phyloP scores from a whole-genome alignment of 2,888 invertebrate species.

The Scaptomyza caliginosa region DNA sequence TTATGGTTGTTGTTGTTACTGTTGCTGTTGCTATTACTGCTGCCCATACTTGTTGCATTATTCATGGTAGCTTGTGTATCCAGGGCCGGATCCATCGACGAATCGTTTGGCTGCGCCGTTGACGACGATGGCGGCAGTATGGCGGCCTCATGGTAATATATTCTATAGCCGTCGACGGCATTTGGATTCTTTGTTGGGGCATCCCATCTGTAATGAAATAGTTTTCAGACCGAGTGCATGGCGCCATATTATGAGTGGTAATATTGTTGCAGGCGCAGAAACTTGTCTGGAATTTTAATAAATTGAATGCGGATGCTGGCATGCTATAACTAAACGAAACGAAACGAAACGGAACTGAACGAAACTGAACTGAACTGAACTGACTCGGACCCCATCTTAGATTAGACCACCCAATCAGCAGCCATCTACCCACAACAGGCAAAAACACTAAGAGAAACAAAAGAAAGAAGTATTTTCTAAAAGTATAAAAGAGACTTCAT shows the following conservation, averaged over 20 bases:
- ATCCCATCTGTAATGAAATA: slow-evolving; percentile 87
- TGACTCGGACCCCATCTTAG: not conserved
- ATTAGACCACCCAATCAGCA: not conserved
- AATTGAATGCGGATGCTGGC: slow-evolving; percentile 63
- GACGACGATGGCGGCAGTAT: slow-evolving; percentile 65
- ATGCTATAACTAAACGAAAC: not conserved
- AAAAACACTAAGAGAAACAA: too few relatives aligned
- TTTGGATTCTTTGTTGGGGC: slow-evolving; percentile 92
- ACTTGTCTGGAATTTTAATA: slow-evolving; percentile 78
- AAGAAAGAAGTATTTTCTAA: too few relatives aligned
- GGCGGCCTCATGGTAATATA: slow-evolving; percentile 91
- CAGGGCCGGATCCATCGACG: slow-evolving; percentile 53
- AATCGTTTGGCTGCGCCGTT: slow-evolving; percentile 46
- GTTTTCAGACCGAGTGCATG: slow-evolving; percentile 67
- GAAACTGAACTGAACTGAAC: not conserved
- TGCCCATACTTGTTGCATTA: slow-evolving; percentile 80
- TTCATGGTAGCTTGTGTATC: slow-evolving; percentile 67
- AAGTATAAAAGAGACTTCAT: too few relatives aligned
- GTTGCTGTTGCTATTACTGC: slow-evolving; percentile 37
- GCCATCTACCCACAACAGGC: not conserved
- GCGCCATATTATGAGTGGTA: slow-evolving; percentile 75
- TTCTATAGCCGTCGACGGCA: slow-evolving; percentile 92
- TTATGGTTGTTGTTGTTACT: slow-evolving; percentile 56
- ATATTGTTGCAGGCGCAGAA: slow-evolving; percentile 77
- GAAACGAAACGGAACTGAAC: not conserved